These are phyloP conservation scores for Drosophila punjabiensis DNA, from an alignment of 1,140 invertebrate genomes.

Conservation along the genomic window DNA sequence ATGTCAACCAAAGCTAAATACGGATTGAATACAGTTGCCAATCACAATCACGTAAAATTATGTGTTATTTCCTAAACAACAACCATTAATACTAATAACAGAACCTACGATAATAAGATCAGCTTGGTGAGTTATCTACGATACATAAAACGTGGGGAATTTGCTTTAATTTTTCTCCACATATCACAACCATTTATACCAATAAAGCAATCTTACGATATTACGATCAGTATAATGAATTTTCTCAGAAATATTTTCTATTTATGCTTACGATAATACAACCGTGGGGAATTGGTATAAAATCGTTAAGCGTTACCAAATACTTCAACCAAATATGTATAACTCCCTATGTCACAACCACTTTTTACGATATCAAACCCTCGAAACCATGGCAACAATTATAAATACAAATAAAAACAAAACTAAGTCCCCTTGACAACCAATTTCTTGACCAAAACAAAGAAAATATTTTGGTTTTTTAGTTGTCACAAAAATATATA, in stretches of 20 bases:
- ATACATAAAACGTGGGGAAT: too few relatives aligned
- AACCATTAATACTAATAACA: neutral
- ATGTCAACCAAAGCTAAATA: neutral
- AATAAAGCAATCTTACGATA: neutral
- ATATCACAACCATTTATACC: neutral
- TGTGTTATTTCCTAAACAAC: neutral
- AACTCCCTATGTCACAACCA: neutral
- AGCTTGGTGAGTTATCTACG: neutral
- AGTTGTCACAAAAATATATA: neutral
- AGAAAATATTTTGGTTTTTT: slow-evolving; percentile 10
- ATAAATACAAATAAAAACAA: neutral
- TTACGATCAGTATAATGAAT: neutral
- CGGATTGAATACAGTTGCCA: neutral
- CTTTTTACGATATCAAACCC: neutral
- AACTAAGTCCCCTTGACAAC: slow-evolving; percentile 8
- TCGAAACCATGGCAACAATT: slow-evolving; percentile 4
- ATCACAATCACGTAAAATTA: neutral
- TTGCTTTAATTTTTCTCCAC: too few relatives aligned
- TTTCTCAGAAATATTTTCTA: neutral
- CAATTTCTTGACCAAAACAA: slow-evolving; percentile 23
- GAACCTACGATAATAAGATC: neutral
- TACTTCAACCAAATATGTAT: neutral
- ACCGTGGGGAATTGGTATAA: neutral
- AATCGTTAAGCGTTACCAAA: too few relatives aligned
- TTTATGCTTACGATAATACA: neutral